Conservation (phyloP, 2,888 invertebrate genomes). For the Agrilus cyanescens region DNA sequence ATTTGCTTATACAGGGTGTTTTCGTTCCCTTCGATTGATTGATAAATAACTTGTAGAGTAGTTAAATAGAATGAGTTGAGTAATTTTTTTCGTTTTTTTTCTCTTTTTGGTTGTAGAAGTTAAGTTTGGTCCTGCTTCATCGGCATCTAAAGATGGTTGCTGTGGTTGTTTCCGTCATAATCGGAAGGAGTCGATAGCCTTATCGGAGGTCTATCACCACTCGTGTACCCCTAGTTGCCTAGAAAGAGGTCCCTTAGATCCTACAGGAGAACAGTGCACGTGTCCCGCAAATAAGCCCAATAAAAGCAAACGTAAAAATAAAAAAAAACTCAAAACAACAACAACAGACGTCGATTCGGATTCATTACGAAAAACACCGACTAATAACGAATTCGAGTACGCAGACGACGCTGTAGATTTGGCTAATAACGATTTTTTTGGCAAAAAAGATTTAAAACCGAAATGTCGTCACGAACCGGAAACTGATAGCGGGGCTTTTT, state of each 20-base stretch:
- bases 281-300: constrained; percentile 21
- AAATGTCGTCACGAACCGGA: too few species aligned
- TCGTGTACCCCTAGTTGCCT: constrained; percentile 29
- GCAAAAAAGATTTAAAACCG: too few species aligned
- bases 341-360: constrained; percentile 13
- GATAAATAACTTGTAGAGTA: not conserved
- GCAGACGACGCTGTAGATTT: constrained; percentile 35
- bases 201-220: constrained; percentile 49
- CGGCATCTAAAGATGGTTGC: constrained; percentile 30
- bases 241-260: constrained; percentile 32
- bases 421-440: constrained; percentile 24
- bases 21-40: not conserved
- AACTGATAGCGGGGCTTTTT: constrained; percentile 32
- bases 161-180: constrained; percentile 35
- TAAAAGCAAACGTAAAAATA: constrained; percentile 21
- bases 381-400: constrained; percentile 32
- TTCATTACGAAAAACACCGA: constrained; percentile 18
- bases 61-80: too few species aligned
- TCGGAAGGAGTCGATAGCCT: constrained; percentile 31
- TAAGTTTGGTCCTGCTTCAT: constrained; percentile 36
- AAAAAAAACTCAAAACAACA: constrained; percentile 21
- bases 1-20: not conserved
- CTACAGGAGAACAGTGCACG: constrained; percentile 27
- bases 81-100: constrained; percentile 14
- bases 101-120: constrained; percentile 33